Base-by-base conservation (phyloP, 2,888 invertebrate species). In the Halocaridina rubra region DNA sequence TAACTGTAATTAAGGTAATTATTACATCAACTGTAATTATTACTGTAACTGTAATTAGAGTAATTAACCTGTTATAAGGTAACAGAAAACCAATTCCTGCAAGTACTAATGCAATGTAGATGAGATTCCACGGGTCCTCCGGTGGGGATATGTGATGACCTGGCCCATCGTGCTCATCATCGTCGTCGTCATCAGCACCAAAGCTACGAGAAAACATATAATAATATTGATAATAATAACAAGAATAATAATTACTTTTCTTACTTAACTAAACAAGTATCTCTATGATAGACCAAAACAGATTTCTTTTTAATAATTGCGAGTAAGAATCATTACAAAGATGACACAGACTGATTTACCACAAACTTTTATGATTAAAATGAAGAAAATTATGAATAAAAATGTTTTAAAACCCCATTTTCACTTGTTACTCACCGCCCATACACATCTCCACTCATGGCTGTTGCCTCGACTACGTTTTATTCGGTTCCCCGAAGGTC, bases 11-110 rank as follows among this genome's bases (percentile, higher is more conserved):
- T n/a, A n/a, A n/a, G n/a, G n/a, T n/a, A n/a, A n/a, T n/a, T n/a
- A n/a, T n/a, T n/a, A n/a, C n/a, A n/a, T n/a, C n/a, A n/a, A n/a
- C n/a, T n/a, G n/a, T n/a, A n/a, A n/a, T n/a, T n/a, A n/a, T n/a
- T n/a, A n/a, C n/a, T n/a, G n/a, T n/a, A n/a, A n/a, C n/a, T n/a
- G n/a, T n/a, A n/a, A n/a, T 88, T 13, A 39, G 24, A 57, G 27
- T 24, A 67, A 5, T 32, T 3, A 91, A 96, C 96, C 96, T 97
- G 93, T 97, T 97, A 91, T 97, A 97, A 10, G 97, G 97, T 87
- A 97, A 93, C 75, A 97, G 93, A 90, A 97, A 97, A 64, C 97
- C 97, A 88, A 96, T 94, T 19, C 97, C 97, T 32, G 97, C 96
- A 81, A 97, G 92, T 79, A 97, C 93, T 87, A 97, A 93, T 0